A percentile compares a stretch with the other conserved stretches of the same genome.
Conservation (phyloP, 2,797 vertebrate species). For the Pseudochaenichthys georgianus region DNA sequence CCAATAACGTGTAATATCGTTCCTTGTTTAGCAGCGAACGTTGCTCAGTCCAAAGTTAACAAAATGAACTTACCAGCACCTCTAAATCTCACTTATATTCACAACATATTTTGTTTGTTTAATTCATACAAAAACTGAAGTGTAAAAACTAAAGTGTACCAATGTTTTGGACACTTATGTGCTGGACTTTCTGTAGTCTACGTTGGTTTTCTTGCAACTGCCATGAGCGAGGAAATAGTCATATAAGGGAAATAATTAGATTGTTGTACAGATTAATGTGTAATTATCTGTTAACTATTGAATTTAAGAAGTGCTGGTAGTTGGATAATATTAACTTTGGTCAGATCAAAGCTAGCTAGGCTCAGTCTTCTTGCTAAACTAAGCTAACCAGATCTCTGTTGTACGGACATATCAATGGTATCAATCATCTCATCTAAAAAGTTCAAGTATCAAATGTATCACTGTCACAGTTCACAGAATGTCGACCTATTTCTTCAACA, state of each 20-base stretch:
- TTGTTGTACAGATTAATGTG: neutral
- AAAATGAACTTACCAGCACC: neutral
- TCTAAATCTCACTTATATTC: neutral
- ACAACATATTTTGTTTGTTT: neutral
- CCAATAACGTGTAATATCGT: slow-evolving; percentile 21
- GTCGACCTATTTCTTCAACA: neutral
- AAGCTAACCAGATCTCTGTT: neutral
- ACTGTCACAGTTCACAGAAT: neutral
- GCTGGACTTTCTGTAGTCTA: neutral
- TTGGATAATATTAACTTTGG: neutral
- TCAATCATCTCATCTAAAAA: neutral
- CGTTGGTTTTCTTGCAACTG: neutral
- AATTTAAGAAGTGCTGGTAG: neutral
- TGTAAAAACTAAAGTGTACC: no score
- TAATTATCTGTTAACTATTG: neutral
- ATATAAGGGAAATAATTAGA: neutral
- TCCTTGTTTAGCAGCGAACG: neutral
- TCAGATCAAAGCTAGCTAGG: neutral
- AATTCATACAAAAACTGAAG: neutral
- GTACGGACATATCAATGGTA: neutral
- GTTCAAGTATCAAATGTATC: neutral
- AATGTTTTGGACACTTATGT: neutral
- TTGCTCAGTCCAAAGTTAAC: neutral
- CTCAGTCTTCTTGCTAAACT: neutral
- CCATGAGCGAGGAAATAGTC: neutral